phyloP scores from a whole-genome alignment of 2,113 vertebrate genomes.

The Mustelus asterias region DNA sequence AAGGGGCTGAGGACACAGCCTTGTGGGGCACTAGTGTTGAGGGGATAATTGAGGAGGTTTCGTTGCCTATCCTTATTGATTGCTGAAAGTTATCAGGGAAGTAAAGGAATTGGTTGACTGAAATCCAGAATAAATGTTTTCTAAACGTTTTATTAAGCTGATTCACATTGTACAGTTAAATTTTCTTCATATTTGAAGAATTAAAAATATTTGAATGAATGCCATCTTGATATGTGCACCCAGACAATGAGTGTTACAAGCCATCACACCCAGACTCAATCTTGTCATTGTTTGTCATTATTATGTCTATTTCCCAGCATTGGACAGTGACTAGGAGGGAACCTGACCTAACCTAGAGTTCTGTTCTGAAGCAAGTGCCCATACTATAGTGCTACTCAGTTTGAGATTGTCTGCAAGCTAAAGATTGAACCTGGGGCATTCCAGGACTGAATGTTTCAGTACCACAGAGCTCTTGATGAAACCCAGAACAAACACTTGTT shows the following conservation, averaged over 20 bases:
- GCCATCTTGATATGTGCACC: not conserved
- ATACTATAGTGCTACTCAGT: not conserved
- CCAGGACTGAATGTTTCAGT: not conserved
- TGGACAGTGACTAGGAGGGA: not conserved
- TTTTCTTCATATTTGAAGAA: not conserved
- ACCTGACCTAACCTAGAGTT: not conserved
- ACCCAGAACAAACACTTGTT: not conserved
- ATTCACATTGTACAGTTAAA: not conserved
- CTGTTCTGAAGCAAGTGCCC: not conserved
- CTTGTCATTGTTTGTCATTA: not conserved
- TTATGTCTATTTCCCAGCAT: not conserved
- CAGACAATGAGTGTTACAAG: not conserved
- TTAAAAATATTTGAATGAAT: not conserved
- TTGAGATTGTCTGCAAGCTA: not conserved
- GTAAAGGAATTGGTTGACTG: not conserved
- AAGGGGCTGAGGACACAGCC: no score
- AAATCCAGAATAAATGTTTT: constrained; percentile 6
- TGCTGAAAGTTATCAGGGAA: not conserved
- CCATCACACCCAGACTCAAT: not conserved
- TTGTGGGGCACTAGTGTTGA: no score
- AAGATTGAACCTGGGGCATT: not conserved
- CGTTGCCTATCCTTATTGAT: no score
- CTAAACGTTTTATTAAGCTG: not conserved
- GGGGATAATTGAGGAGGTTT: no score
- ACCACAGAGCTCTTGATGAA: not conserved